Conservation (phyloP, 2,888 invertebrate species). For the Ferrisia virgata region DNA sequence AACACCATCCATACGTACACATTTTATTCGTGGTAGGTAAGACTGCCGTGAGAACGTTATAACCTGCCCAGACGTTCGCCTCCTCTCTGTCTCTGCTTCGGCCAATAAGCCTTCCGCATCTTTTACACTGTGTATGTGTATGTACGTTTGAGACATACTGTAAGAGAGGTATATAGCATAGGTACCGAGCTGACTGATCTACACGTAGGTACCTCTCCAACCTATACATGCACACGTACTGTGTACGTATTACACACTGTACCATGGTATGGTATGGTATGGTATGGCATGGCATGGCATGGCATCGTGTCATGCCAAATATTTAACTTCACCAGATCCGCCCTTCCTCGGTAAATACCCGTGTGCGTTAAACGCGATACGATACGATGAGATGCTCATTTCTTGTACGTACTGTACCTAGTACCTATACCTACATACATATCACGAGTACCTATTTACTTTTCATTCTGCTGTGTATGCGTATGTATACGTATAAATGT, state of each 20-base stretch:
- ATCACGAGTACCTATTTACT: too few relatives aligned
- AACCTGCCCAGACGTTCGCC: slow-evolving; percentile 42
- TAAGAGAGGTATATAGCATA: too few relatives aligned
- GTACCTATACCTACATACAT: too few relatives aligned
- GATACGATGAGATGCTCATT: background rate
- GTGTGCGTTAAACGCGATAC: background rate
- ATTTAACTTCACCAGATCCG: slow-evolving; percentile 32
- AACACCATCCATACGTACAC: slow-evolving; percentile 26
- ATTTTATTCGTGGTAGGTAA: slow-evolving; percentile 45
- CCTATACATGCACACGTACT: background rate
- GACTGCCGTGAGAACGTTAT: slow-evolving; percentile 46
- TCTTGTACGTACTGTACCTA: background rate
- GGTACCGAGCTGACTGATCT: too few relatives aligned
- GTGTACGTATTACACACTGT: background rate
- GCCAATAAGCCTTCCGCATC: slow-evolving; percentile 35
- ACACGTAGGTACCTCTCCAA: background rate
- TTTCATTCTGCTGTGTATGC: too few relatives aligned
- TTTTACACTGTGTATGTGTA: background rate
- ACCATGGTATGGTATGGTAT: too few relatives aligned
- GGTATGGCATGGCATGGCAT: too few relatives aligned
- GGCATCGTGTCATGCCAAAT: slow-evolving; percentile 40
- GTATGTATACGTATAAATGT: too few relatives aligned
- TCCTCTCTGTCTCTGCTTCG: slow-evolving; percentile 35
- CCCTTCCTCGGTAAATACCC: slow-evolving; percentile 30
- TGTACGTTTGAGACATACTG: background rate